phyloP scores from a whole-genome alignment of 2,888 invertebrate species.

The Lottia scabra region DNA sequence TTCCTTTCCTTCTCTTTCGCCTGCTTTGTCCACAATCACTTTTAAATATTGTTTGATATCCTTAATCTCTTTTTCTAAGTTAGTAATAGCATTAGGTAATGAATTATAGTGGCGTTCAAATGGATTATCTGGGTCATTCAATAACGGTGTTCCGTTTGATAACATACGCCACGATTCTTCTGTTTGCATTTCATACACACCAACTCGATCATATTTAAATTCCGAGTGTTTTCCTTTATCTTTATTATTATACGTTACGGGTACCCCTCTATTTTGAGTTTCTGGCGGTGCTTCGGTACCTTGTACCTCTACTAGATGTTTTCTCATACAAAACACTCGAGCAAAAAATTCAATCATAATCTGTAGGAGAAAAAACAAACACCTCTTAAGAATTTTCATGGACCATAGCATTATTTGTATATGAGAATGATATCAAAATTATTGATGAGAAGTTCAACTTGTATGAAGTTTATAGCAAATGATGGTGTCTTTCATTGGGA shows the following conservation, averaged over 20 bases:
- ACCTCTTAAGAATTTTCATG: no score
- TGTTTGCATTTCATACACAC: constrained; percentile 45
- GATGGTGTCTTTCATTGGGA: no score
- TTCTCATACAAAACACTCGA: constrained; percentile 61
- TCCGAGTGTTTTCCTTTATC: constrained; percentile 39
- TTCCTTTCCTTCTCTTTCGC: constrained; percentile 56
- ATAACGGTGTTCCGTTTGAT: constrained; percentile 23
- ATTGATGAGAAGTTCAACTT: neutral
- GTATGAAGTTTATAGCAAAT: no score
- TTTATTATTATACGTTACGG: constrained; percentile 11
- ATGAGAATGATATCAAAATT: neutral
- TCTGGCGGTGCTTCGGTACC: constrained; percentile 21
- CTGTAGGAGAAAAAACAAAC: constrained; percentile 34
- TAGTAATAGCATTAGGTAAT: constrained; percentile 26
- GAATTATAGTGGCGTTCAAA: constrained; percentile 12
- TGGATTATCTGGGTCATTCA: constrained; percentile 8
- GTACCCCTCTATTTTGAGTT: constrained; percentile 16
- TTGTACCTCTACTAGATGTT: constrained; percentile 40
- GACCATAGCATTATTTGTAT: no score
- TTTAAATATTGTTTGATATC: constrained; percentile 58
- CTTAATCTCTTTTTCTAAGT: constrained; percentile 58
- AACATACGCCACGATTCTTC: constrained; percentile 40
- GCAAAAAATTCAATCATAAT: constrained; percentile 62
- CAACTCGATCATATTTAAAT: constrained; percentile 48
- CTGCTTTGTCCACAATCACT: constrained; percentile 49